Percentiles rank a stretch among this genome's conserved stretches.
Conservation (phyloP, 2,888 invertebrate species). For the Apomyelois bistriatella region DNA sequence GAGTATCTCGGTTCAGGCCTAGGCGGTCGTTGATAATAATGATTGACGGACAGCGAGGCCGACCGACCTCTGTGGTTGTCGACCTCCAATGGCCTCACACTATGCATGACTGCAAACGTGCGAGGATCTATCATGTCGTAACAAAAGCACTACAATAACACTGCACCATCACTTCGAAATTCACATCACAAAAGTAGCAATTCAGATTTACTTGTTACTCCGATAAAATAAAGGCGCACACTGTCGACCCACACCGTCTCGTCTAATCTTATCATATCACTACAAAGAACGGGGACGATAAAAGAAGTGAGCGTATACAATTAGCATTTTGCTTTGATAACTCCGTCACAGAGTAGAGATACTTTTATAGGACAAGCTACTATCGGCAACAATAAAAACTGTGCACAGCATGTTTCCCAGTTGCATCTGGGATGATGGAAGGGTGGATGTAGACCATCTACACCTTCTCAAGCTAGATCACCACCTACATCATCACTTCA, state of each 20-base stretch:
- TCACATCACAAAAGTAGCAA: conserved; percentile 1
- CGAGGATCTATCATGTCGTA: conserved; percentile 60
- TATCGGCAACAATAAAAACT: too few relatives aligned
- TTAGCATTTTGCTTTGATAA: conserved; percentile 64
- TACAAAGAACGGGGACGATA: conserved; percentile 60
- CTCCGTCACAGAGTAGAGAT: conserved; percentile 41
- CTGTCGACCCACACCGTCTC: conserved; percentile 62
- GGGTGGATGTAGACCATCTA: too few relatives aligned
- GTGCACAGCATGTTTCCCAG: too few relatives aligned
- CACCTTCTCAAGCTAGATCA: too few relatives aligned
- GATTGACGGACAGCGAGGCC: conserved; percentile 58
- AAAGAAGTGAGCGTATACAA: conserved; percentile 63
- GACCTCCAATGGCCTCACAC: conserved; percentile 48
- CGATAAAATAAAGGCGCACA: conserved; percentile 40
- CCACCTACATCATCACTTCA: too few relatives aligned
- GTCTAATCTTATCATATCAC: conserved; percentile 71
- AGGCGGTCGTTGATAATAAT: conserved; percentile 44
- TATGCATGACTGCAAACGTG: conserved; percentile 52
- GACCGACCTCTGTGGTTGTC: conserved; percentile 44
- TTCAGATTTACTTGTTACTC: conserved; percentile 1
- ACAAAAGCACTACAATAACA: conserved; percentile 33
- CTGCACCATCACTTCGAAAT: conserved; percentile 54
- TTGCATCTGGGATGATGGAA: too few relatives aligned
- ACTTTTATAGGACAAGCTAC: too few relatives aligned
- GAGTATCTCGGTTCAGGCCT: conserved; percentile 63